phyloP scores from a whole-genome alignment of 2,113 vertebrate species.

The Gulo gulo region DNA sequence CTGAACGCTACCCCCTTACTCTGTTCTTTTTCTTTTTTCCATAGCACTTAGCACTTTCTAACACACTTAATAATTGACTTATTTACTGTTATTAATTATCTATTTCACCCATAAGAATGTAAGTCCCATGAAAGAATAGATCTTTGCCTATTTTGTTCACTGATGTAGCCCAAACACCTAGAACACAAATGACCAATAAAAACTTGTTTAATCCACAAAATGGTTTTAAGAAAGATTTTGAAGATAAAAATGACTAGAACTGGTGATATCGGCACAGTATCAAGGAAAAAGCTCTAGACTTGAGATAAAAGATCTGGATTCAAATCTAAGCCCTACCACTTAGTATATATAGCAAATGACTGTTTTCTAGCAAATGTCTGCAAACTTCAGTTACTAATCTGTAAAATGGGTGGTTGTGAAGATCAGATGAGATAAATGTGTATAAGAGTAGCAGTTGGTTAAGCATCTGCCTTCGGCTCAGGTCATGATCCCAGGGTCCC shows the following conservation, averaged over 20 bases:
- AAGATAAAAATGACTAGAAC: neutral
- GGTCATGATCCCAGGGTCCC: too few species aligned
- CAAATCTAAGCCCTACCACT: neutral
- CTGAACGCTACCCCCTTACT: neutral
- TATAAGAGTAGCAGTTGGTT: neutral
- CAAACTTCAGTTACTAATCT: neutral
- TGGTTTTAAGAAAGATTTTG: neutral
- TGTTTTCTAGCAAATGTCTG: neutral
- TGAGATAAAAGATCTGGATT: constrained; percentile 3
- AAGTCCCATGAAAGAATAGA: neutral
- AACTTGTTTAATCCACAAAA: neutral
- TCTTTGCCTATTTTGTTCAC: neutral
- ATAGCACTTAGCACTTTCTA: neutral
- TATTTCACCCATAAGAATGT: neutral
- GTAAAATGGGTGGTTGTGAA: neutral
- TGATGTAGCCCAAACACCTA: neutral
- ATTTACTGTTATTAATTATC: neutral
- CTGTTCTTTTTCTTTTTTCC: neutral
- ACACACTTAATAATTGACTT: neutral
- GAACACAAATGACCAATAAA: constrained; percentile 7
- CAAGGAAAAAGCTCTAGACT: constrained; percentile 1
- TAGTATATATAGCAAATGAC: neutral
- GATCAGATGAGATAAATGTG: neutral
- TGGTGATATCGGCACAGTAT: neutral
- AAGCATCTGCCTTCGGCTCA: neutral